Percentiles rank a stretch among this genome's conserved stretches.
These are phyloP conservation scores for Xylota segnis DNA, from an alignment of 2,888 invertebrate species.

Conservation along the genomic window DNA sequence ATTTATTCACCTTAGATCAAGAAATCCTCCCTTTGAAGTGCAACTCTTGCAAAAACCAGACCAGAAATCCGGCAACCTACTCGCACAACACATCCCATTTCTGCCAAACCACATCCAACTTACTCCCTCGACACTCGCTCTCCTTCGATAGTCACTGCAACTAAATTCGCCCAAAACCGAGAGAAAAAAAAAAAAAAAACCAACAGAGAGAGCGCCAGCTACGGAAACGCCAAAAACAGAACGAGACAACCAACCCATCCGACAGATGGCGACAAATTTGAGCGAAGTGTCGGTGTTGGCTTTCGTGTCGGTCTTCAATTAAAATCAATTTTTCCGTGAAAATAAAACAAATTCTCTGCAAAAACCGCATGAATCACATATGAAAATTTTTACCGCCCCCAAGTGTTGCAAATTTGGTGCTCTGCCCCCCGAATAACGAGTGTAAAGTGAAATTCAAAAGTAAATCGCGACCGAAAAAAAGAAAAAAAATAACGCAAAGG, in stretches of 20 bases:
- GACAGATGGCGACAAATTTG: slow-evolving; percentile 70
- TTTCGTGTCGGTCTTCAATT: slow-evolving; percentile 72
- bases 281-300: slow-evolving; percentile 74
- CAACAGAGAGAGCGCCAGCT: slow-evolving; percentile 46
- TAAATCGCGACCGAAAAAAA: slow-evolving; percentile 47
- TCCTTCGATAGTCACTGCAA: slow-evolving; percentile 39
- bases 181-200: too few relatives aligned
- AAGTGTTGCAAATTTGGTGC: slow-evolving; percentile 59
- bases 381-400: slow-evolving; percentile 10
- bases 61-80: too few relatives aligned
- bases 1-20: too few relatives aligned
- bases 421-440: slow-evolving; percentile 42
- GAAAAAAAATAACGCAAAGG: slow-evolving; percentile 7
- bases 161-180: slow-evolving; percentile 44
- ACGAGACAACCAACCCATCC: slow-evolving; percentile 55
- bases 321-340: slow-evolving; percentile 73
- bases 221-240: slow-evolving; percentile 48
- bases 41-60: too few relatives aligned
- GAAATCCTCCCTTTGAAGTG: too few relatives aligned
- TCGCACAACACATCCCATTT: slow-evolving; percentile 1
- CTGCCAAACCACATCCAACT: slow-evolving; percentile 33
- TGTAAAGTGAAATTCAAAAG: slow-evolving; percentile 58
- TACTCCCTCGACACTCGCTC: slow-evolving; percentile 56
- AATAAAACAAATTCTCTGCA: slow-evolving; percentile 42
- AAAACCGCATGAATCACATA: slow-evolving; percentile 52